phyloP scores from a whole-genome alignment of 2,888 invertebrate species.

The Caenorhabditis sp. region DNA sequence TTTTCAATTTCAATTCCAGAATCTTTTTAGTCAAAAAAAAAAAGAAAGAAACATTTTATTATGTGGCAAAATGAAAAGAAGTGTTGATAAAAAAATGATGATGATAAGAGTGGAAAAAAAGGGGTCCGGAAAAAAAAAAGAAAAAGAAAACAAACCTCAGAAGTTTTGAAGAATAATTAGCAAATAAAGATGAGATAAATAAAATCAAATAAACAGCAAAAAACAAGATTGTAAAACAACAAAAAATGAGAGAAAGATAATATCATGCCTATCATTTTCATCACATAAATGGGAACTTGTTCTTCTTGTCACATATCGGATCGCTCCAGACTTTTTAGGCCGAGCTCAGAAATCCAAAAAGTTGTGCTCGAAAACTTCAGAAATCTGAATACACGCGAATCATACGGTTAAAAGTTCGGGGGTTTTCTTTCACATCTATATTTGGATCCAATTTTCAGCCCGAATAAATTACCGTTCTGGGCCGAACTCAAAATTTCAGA shows the following conservation, averaged over 20 bases:
- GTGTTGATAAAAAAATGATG: background rate
- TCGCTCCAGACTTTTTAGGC: no score
- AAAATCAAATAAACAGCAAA: slow-evolving; percentile 3
- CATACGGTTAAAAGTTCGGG: no score
- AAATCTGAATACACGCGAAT: no score
- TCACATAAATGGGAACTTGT: slow-evolving; percentile 3
- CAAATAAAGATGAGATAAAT: no score
- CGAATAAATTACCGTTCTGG: no score
- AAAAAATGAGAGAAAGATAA: slow-evolving; percentile 2
- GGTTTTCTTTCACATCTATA: no score
- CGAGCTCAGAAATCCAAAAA: no score
- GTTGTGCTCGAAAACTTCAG: no score
- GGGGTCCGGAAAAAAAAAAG: background rate
- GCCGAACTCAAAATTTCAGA: no score
- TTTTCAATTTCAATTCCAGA: background rate
- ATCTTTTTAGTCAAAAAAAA: background rate
- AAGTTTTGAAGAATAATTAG: background rate
- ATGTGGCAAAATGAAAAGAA: background rate
- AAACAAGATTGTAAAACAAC: slow-evolving; percentile 9
- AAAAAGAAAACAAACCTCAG: background rate
- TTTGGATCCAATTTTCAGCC: no score
- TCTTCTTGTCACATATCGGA: no score
- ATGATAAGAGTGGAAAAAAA: background rate
- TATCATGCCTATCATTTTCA: slow-evolving; percentile 6
- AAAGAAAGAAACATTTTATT: background rate